Conservation (phyloP, 2,888 invertebrate species). For the Mesorhabditis spiculigera region DNA sequence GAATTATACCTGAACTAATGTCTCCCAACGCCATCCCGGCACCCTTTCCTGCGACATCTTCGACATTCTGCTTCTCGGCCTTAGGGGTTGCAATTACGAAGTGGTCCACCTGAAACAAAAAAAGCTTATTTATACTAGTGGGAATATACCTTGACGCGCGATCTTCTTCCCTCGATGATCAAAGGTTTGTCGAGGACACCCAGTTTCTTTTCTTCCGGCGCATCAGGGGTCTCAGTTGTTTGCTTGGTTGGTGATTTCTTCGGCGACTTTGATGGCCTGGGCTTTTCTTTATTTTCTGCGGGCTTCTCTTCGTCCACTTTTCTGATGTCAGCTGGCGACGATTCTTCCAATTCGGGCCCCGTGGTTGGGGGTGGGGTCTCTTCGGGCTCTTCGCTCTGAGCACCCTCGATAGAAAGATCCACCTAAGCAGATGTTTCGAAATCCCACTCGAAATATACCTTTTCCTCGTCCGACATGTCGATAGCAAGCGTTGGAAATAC, state of each 20-base stretch:
- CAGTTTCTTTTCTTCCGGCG: neutral
- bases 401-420: no score
- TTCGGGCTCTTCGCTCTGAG: neutral
- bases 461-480: no score
- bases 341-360: neutral
- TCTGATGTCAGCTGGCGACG: neutral
- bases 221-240: neutral
- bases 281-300: neutral
- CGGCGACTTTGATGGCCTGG: conserved; percentile 5
- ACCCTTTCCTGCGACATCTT: conserved; percentile 10
- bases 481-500: no score
- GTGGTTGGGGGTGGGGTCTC: neutral
- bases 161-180: conserved; percentile 15
- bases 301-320: neutral
- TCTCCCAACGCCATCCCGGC: neutral
- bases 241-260: neutral
- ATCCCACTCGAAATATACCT: no score
- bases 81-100: conserved; percentile 6
- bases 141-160: conserved; percentile 6
- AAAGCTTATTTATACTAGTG: neutral
- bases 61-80: neutral
- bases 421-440: no score
- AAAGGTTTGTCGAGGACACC: conserved; percentile 8
- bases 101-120: conserved; percentile 6
- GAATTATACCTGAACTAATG: neutral